Conservation (phyloP, 2,888 invertebrate species). For the Hirtodrosophila confusa region DNA sequence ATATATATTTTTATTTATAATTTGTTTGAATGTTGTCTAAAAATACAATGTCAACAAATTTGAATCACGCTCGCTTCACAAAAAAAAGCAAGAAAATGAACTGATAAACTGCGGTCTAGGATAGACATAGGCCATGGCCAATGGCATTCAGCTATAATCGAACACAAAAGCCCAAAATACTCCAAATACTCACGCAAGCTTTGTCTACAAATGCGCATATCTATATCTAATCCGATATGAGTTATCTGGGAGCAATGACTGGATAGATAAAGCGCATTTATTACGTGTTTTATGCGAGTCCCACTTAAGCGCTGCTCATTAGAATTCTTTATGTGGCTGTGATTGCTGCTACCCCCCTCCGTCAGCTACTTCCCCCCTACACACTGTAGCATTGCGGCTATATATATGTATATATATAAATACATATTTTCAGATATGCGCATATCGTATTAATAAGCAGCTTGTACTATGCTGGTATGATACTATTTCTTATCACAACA, state of each 20-base stretch:
- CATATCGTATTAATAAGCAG: slow-evolving; percentile 42
- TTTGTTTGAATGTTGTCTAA: too few species aligned
- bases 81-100: slow-evolving; percentile 38
- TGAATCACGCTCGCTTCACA: slow-evolving; percentile 36
- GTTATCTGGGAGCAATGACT: slow-evolving; percentile 40
- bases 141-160: slow-evolving; percentile 32
- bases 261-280: slow-evolving; percentile 39
- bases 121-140: slow-evolving; percentile 12
- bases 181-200: not conserved
- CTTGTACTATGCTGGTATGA: slow-evolving; percentile 30
- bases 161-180: slow-evolving; percentile 22
- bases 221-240: slow-evolving; percentile 45
- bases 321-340: slow-evolving; percentile 3
- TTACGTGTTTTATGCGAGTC: slow-evolving; percentile 46
- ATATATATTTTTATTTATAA: not conserved
- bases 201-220: slow-evolving; percentile 9
- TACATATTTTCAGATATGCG: slow-evolving; percentile 20
- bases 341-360: not conserved
- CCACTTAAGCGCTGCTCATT: slow-evolving; percentile 36
- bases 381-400: slow-evolving; percentile 4
- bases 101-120: slow-evolving; percentile 29
- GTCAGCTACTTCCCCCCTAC: not conserved
- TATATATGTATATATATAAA: slow-evolving; percentile 6
- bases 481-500: slow-evolving; percentile 42
- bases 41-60: slow-evolving; percentile 1